Conservation (phyloP, 1,140 invertebrate species). For the Saccostrea glomerata region DNA sequence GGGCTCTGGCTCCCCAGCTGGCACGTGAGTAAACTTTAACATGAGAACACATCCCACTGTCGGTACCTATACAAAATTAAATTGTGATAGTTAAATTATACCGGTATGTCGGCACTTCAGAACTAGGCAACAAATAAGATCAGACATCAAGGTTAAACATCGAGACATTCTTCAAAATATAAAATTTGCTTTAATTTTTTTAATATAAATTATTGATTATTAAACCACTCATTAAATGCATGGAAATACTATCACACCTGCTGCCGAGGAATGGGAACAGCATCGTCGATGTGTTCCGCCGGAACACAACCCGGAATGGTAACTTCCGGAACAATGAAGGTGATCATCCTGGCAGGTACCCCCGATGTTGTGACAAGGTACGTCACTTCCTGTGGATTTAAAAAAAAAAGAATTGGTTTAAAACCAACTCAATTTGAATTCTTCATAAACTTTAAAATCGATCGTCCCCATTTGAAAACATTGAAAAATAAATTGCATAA, state of each 20-base stretch:
- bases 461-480: too few species aligned
- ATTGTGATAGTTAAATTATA: too few species aligned
- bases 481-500: too few species aligned
- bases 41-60: constrained; percentile 32
- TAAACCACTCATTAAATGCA: too few species aligned
- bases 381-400: constrained; percentile 40
- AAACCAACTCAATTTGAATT: background rate
- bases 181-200: background rate
- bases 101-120: too few species aligned
- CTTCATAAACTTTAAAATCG: too few species aligned
- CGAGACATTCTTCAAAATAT: too few species aligned
- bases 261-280: background rate
- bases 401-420: background rate
- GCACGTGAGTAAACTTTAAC: constrained; percentile 38
- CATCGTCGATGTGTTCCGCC: constrained; percentile 42
- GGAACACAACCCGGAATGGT: constrained; percentile 49
- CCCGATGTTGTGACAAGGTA: constrained; percentile 43
- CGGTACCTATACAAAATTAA: background rate
- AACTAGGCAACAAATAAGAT: too few species aligned
- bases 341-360: constrained; percentile 56
- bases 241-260: background rate
- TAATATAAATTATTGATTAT: background rate
- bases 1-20: constrained; percentile 45
- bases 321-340: constrained; percentile 44
- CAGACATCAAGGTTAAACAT: too few species aligned